Base-by-base conservation (phyloP, 2,888 invertebrate genomes). In the Andrena hattorfiana region DNA sequence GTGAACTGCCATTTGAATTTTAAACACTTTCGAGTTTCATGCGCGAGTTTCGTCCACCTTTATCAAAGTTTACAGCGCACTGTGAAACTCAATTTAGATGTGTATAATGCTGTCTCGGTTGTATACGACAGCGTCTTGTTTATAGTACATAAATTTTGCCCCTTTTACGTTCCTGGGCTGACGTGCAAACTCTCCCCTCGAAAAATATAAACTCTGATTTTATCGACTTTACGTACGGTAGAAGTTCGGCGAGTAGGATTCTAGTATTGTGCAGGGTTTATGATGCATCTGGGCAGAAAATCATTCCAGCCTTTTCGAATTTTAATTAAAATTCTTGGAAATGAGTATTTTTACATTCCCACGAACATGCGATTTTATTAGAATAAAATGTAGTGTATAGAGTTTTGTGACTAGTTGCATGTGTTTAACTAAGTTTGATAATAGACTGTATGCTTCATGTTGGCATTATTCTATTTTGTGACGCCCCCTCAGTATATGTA, bases 1-100 rank as follows among this genome's bases (percentile, higher is more conserved):
- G 71, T 71, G 71, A 70, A 64, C 26, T 62, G 81, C 71, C 67
- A 63, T 82, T 81, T 75, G 75, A 82, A 81, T 82, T 75, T 70
- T 62, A 75, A 82, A 68, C 56, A 63, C 26, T 13, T 20, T n/a
- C 10, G 48, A 66, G 42, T 60, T 73, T 20, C 10, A 54, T 35
- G 35, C 54, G 42, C 49, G 20, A 56, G 56, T 23, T 62, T 48
- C 67, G 32, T 62, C 60, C 13, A 62, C 8, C 48, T 70, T 74
- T 51, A 54, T 66, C 60, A 16, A 70, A 80, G 81, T 81, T 81
- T 64, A 48, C 32, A 28, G 5, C 10, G 23, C 30, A 32, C 68
- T n/a, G 26, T 30, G 49, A 7, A 66, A 67, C 69, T 60, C 51
- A 54, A 56, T 76, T 67, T 67, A 28, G 64, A n/a, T 67, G 66